Evolutionary conservation across 2,888 invertebrate species (phyloP), one percentile per base, ranked within the genome.

Genomic region (Pollenia labialis): DNA sequence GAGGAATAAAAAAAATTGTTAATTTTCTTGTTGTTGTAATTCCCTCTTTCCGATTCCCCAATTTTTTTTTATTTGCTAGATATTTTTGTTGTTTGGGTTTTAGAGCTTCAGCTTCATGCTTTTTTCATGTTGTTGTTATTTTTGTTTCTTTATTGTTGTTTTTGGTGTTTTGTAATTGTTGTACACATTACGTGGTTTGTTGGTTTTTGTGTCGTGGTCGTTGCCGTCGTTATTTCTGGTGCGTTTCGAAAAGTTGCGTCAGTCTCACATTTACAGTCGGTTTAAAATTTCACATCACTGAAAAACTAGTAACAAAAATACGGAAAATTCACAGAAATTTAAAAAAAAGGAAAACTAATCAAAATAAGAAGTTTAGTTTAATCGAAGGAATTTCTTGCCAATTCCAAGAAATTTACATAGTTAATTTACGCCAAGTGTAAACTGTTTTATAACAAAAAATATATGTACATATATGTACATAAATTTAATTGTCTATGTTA

Each of bases 231-330:
- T 80, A 87, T 87, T 77, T 81, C 81, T 87, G 64, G 81, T 87
- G 87, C 87, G 84, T 87, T 85, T 79, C 74, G 60, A 68, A 81
- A 84, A 81, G 74, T 84, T 87, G 84, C 87, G 84, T 87, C 87
- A 87, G 87, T 87, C 46, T 84, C 62, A 71, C 16, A 72, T 81
- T 81, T 58, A 77, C 72, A 81, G 71, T 87, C 75, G 80, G 83
- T 77, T 72, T 62, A 87, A 86, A 77, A 79, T 69, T 85, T 82
- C 58, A 60, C 62, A 62, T 68, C 58, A 42, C 8, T 48, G 23
- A 68, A 62, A 52, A 77, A 62, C 44, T 60, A 68, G 52, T 68
- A 46, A 58, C 16, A 48, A 18, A 69, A 18, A 46, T 48, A 86
- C 80, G 79, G 71, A 76, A 46, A 58, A 72, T 44, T 46, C 58